phyloP scores from a whole-genome alignment of 2,888 invertebrate species.

The Exocentrus adspersus region DNA sequence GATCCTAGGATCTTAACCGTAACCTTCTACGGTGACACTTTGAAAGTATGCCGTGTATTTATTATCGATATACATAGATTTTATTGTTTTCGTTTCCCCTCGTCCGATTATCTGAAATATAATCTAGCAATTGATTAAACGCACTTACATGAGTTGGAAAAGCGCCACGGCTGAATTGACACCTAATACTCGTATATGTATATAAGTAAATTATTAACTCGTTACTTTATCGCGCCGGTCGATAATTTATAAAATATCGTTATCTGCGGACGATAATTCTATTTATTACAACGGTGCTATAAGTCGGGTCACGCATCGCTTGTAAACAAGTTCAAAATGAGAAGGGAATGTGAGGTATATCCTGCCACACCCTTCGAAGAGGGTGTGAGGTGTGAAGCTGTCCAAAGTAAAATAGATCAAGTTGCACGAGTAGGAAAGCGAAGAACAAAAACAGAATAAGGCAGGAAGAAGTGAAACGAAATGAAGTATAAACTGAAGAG shows the following conservation, averaged over 20 bases:
- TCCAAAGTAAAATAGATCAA: no score
- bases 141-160: constrained; percentile 26
- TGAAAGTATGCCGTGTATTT: constrained; percentile 33
- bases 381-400: no score
- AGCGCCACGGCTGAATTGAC: constrained; percentile 27
- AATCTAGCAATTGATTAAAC: constrained; percentile 33
- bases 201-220: constrained; percentile 32
- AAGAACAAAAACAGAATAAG: no score
- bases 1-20: constrained; percentile 20
- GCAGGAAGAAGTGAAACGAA: no score
- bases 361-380: constrained; percentile 15
- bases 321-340: constrained; percentile 25
- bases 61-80: constrained; percentile 33
- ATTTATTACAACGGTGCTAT: constrained; percentile 22
- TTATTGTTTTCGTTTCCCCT: constrained; percentile 32
- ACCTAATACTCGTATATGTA: no score
- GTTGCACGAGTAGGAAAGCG: no score
- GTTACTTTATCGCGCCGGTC: constrained; percentile 24
- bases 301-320: constrained; percentile 24
- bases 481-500: no score
- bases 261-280: constrained; percentile 23
- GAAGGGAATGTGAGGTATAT: constrained; percentile 10
- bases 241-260: constrained; percentile 27
- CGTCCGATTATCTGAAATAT: constrained; percentile 20
- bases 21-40: constrained; percentile 33